Percentiles rank a stretch among this genome's conserved stretches.
Conservation (phyloP, 37 sponge, comb jelly and placozoan genomes). For the Haliclona indistincta region DNA sequence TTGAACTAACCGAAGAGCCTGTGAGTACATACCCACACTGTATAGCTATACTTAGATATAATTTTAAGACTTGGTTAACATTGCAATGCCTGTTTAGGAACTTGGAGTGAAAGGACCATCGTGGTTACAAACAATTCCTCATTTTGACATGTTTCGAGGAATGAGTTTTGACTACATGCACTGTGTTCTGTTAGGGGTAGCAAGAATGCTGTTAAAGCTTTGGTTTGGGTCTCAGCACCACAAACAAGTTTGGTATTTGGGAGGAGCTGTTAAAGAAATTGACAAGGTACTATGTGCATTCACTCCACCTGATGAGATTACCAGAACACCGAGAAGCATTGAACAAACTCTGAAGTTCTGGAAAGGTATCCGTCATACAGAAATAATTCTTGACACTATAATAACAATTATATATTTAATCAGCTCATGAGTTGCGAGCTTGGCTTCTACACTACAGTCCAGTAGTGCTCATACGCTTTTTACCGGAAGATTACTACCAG, state of each 20-base stretch:
- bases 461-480: conserved; percentile 20
- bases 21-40: too few species aligned
- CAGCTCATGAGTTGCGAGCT: conserved; percentile 42
- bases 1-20: too few species aligned
- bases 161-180: conserved; percentile 52
- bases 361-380: too few species aligned
- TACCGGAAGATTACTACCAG: conserved; percentile 28
- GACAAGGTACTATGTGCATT: conserved; percentile 23
- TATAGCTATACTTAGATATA: not conserved
- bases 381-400: too few species aligned
- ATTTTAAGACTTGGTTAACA: not conserved
- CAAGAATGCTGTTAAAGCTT: conserved; percentile 25
- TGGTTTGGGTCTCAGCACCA: conserved; percentile 31
- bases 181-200: conserved; percentile 34
- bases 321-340: too few species aligned
- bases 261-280: not conserved
- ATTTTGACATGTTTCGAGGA: conserved; percentile 35
- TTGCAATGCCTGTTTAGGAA: conserved; percentile 6
- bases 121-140: conserved; percentile 21
- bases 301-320: conserved; percentile 34
- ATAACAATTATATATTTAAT: too few species aligned
- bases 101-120: conserved; percentile 50
- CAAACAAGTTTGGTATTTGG: conserved; percentile 36
- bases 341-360: too few species aligned
- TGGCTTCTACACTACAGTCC: conserved; percentile 42